Conservation (phyloP, 1,140 invertebrate species). For the Agrilus planipennis region DNA sequence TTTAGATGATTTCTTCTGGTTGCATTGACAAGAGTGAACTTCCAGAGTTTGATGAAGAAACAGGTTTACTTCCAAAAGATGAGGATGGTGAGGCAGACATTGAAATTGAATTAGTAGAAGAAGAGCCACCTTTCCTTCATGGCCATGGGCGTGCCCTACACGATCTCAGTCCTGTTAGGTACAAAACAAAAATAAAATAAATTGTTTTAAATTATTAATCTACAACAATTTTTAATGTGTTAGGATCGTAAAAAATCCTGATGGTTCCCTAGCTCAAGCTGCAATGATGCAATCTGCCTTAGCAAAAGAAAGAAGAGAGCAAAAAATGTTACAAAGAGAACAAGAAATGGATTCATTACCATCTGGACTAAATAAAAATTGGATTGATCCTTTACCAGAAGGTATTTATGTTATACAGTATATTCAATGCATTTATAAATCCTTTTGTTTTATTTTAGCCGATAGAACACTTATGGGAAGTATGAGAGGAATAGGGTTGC, state of each 20-base stretch:
- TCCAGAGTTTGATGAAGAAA: conserved; percentile 86
- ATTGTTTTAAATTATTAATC: background rate
- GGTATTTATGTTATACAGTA: conserved; percentile 32
- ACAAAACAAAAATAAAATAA: too few relatives aligned
- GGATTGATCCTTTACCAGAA: conserved; percentile 92
- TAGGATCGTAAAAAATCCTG: conserved; percentile 97
- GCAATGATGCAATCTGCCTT: conserved; percentile 99
- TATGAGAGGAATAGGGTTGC: conserved; percentile 69
- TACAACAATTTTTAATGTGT: too few relatives aligned
- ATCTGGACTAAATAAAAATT: conserved; percentile 77
- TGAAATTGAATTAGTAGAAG: conserved; percentile 98
- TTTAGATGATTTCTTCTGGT: conserved; percentile 71
- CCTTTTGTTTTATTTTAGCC: background rate
- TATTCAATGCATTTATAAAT: too few relatives aligned
- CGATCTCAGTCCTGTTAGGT: conserved; percentile 77
- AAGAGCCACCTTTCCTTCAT: conserved; percentile 92
- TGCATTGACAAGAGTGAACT: conserved; percentile 77
- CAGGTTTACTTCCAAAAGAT: conserved; percentile 72
- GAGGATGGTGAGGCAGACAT: conserved; percentile 96
- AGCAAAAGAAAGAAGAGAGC: conserved; percentile 90
- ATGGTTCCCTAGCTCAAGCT: conserved; percentile 93
- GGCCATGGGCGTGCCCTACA: conserved; percentile 80
- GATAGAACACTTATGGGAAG: conserved; percentile 51
- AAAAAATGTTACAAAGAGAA: conserved; percentile 84
- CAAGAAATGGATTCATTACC: conserved; percentile 81